These are phyloP conservation scores for Xiphydria camelus DNA, from an alignment of 2,888 invertebrate genomes.

Conservation along the genomic window DNA sequence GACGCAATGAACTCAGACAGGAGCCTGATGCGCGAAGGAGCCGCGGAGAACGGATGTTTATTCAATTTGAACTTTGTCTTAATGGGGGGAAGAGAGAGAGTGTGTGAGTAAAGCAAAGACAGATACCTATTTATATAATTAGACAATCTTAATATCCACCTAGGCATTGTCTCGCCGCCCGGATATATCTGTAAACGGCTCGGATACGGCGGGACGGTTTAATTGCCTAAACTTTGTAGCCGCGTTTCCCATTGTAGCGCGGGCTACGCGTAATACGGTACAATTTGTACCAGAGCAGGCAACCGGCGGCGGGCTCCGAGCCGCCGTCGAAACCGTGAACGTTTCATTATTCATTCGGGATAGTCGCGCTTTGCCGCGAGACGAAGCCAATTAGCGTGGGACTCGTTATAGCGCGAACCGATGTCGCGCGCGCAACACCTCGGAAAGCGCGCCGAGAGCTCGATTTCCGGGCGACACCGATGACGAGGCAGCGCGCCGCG, in stretches of 20 bases:
- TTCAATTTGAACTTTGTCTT: too few species aligned
- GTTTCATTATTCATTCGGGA: slow-evolving; percentile 24
- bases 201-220: slow-evolving; percentile 34
- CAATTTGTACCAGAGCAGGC: slow-evolving; percentile 21
- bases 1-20: too few species aligned
- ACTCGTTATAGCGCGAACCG: slow-evolving; percentile 30
- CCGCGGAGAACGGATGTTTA: too few species aligned
- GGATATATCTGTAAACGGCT: slow-evolving; percentile 18
- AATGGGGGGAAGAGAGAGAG: too few species aligned
- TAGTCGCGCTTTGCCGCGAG: slow-evolving; percentile 21
- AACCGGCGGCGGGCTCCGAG: neutral
- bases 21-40: too few species aligned
- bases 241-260: slow-evolving; percentile 9
- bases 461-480: slow-evolving; percentile 31
- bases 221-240: slow-evolving; percentile 32
- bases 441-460: slow-evolving; percentile 23
- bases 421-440: slow-evolving; percentile 19
- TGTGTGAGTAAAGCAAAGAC: too few species aligned
- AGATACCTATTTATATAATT: too few species aligned
- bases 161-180: too few species aligned
- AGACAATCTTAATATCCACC: too few species aligned
- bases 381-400: slow-evolving; percentile 26
- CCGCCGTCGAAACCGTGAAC: neutral
- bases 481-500: neutral
- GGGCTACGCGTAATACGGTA: slow-evolving; percentile 4